Evolutionary conservation across 2,797 vertebrate species (phyloP), one percentile per base, ranked within the genome.

Genomic region (Argyrosomus regius): DNA sequence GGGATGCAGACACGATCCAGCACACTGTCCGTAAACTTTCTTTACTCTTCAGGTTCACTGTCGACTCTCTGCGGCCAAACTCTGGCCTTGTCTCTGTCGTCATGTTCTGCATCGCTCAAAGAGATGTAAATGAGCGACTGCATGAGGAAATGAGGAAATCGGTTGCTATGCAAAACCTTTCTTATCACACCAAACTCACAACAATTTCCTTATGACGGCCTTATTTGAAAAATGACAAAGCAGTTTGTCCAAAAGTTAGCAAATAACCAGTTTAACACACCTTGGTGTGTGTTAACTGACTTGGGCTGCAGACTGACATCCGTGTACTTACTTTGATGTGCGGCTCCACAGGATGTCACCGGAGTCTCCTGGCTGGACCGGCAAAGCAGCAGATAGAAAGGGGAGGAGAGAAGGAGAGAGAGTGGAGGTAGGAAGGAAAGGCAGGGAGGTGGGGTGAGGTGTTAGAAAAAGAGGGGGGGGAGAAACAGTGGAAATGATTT

Each of bases 281-380:
- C 35, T 39, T 39, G 35, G 35, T 39, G 35, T 31, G 50, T 22
- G 48, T 52, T 46, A 53, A n/a, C 39, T 3, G 62, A 80, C 41
- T 50, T 50, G 61, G 69, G 39, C 35, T 39, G 35, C 35, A 9
- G 35, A 39, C 8, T 39, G 35, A 39, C 35, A 39, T 39, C 35
- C 9, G 53, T 73, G 64, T 31, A 93, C 94, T 92, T 81, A 95
- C 94, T 92, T 91, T 91, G 90, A 92, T 88, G 86, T 88, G 35
- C 84, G 67, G 87, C 87, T 88, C 90, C 89, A 88, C 91, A 92
- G 90, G 91, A 93, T 85, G 87, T 89, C 88, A 87, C 88, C 80
- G 90, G 89, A 87, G 80, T 91, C 87, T 93, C 91, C 90, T 83
- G 85, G 70, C 88, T 94, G 87, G 66, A 91, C 77, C 50, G 28